Percentiles rank a stretch among this genome's conserved stretches.
Evolutionary conservation across 2,888 invertebrate genomes (phyloP).

Genomic region (Romanomermis culicivorax): DNA sequence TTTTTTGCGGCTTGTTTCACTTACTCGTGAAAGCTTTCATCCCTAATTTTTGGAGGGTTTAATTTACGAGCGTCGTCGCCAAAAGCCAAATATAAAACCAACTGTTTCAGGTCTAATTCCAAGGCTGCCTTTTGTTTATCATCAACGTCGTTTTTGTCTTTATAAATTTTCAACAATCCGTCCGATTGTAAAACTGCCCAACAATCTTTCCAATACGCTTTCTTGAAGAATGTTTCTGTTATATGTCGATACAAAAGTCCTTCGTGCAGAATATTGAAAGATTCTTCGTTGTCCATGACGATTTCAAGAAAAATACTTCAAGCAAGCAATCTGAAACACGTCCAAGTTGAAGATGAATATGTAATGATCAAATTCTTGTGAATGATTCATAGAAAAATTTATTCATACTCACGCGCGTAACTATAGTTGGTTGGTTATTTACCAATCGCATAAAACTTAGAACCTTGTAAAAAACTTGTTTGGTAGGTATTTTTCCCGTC

Average conservation of each 20-base stretch:
- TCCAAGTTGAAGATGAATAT: no score
- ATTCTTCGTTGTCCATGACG: neutral
- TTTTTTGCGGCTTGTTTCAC: neutral
- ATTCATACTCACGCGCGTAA: no score
- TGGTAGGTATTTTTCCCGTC: no score
- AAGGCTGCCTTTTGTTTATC: neutral
- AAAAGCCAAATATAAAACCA: neutral
- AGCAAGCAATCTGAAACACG: no score
- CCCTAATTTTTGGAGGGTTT: no score
- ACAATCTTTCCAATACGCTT: neutral
- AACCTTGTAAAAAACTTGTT: no score
- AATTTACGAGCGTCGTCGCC: neutral
- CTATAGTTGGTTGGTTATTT: no score
- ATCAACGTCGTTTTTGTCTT: neutral
- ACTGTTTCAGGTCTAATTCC: neutral
- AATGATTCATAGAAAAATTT: no score
- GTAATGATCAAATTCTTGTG: no score
- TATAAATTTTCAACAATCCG: neutral
- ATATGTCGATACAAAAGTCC: neutral
- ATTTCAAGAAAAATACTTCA: neutral
- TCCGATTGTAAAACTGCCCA: neutral
- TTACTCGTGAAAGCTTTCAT: neutral
- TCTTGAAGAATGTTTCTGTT: neutral
- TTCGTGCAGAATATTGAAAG: neutral
- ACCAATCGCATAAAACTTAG: no score